phyloP scores from a whole-genome alignment of 1,140 invertebrate genomes.

The Trichonephila inaurata region DNA sequence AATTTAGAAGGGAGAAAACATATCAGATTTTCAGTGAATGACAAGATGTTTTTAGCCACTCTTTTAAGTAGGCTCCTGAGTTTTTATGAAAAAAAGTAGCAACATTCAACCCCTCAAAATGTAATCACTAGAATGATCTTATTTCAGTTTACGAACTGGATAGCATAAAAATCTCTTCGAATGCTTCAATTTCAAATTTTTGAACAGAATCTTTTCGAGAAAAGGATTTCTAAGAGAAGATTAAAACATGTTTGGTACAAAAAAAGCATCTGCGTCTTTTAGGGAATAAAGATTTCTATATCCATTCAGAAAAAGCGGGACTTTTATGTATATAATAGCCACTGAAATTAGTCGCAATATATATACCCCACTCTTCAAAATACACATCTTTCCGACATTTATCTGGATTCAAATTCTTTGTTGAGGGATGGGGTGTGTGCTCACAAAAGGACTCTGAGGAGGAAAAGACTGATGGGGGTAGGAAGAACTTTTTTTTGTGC shows the following conservation, averaged over 20 bases:
- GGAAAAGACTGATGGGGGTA: background rate
- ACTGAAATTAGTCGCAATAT: constrained; percentile 50
- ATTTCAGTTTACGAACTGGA: too few species aligned
- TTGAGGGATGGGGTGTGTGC: background rate
- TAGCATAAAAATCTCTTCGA: too few species aligned
- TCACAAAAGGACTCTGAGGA: background rate
- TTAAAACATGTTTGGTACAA: background rate
- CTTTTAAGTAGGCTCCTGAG: too few species aligned
- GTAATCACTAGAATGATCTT: too few species aligned
- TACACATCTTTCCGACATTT: background rate
- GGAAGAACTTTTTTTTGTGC: background rate
- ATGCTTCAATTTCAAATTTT: too few species aligned
- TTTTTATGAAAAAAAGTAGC: too few species aligned
- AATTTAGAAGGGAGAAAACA: too few species aligned
- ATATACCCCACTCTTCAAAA: background rate
- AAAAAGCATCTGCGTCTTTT: background rate
- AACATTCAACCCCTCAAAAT: too few species aligned
- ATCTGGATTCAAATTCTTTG: constrained; percentile 48
- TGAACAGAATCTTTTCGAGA: too few species aligned
- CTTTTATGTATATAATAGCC: background rate
- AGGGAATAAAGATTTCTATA: background rate
- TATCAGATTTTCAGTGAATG: too few species aligned
- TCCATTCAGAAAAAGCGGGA: background rate
- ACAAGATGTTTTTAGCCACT: too few species aligned
- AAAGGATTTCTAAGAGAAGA: background rate